Base-by-base conservation (phyloP, 1,140 invertebrate genomes). In the Ephestia elutella region DNA sequence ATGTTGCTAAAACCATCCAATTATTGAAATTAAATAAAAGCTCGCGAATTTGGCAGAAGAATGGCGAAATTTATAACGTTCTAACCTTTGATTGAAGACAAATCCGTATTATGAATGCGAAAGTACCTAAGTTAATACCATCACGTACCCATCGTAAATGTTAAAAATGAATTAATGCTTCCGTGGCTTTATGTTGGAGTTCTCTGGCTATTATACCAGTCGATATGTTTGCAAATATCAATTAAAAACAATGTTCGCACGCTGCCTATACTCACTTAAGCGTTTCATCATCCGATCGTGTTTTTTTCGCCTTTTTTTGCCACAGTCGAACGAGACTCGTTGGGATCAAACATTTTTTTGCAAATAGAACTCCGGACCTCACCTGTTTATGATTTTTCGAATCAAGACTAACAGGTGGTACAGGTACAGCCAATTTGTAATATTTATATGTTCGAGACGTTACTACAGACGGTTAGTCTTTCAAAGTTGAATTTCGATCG, bases 161-260 rank as follows among this genome's bases (percentile, higher is more conserved):
- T 25, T 25, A 7, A 25, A 25, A 25, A 25, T 25, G 21, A 25
- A 25, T 25, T 25, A 3, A 25, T 25, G 21, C 21, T 25, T 25
- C 21, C 21, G 21, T 25, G 21, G 2, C 21, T 25, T 10, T 32
- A 32, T 11, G 30, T 10, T 32, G 4, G 11, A 32, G 9, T 32
- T 9, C 30, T 11, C 30, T 32, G 30, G 11, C 30, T 1, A 2
- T 25, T 25, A 25, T 15, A 15, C n/a, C 5, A 15, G 10, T 4
- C 11, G 32, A 28, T 30, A 54, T 60, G 59, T 60, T 60, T 60
- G 54, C 38, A 60, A 60, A 60, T 60, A 56, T 60, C 54, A 55
- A 60, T 55, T 55, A 60, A 54, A n/a, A 50, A 44, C 38, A 60
- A 54, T 10, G 51, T 59, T 59, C 58, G 58, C 58, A 59, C 58